Percentiles rank a stretch among this genome's conserved stretches.
Evolutionary conservation across 1,140 invertebrate species (phyloP).

Genomic region (Neuroterus valhalla): DNA sequence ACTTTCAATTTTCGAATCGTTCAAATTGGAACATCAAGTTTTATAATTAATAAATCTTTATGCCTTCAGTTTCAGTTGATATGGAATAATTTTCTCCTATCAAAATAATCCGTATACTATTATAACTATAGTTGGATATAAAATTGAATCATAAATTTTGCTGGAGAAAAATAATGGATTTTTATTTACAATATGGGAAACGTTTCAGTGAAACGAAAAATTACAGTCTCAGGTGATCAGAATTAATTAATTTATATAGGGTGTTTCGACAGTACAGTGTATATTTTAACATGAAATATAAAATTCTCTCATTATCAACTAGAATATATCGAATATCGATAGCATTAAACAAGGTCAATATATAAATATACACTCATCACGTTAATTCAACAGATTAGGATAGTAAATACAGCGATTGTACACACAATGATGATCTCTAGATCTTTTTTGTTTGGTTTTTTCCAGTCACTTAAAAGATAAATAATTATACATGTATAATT

Average conservation of each 20-base stretch:
- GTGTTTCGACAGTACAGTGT: constrained; percentile 55
- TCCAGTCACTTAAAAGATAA: constrained; percentile 41
- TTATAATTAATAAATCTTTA: too few species aligned
- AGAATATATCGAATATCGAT: constrained; percentile 59
- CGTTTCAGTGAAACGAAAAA: constrained; percentile 46
- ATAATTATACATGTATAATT: constrained; percentile 47
- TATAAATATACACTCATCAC: constrained; percentile 72
- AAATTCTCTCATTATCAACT: constrained; percentile 71
- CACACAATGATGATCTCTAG: constrained; percentile 51
- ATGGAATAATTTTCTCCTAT: too few species aligned
- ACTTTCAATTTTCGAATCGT: too few species aligned
- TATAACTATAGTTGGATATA: too few species aligned
- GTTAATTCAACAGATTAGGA: constrained; percentile 59
- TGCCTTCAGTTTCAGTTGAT: too few species aligned
- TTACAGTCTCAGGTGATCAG: constrained; percentile 50
- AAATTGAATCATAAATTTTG: too few species aligned
- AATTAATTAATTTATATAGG: constrained; percentile 55
- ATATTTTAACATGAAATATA: constrained; percentile 72
- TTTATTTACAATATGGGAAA: constrained; percentile 63
- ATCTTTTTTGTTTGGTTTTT: constrained; percentile 37
- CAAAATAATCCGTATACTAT: too few species aligned
- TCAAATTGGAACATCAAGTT: too few species aligned
- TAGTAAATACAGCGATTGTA: constrained; percentile 63
- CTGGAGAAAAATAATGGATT: constrained; percentile 55
- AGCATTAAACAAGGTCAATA: constrained; percentile 67